These are phyloP conservation scores for Laspeyria flexula DNA, from an alignment of 2,888 invertebrate species.

Conservation along the genomic window DNA sequence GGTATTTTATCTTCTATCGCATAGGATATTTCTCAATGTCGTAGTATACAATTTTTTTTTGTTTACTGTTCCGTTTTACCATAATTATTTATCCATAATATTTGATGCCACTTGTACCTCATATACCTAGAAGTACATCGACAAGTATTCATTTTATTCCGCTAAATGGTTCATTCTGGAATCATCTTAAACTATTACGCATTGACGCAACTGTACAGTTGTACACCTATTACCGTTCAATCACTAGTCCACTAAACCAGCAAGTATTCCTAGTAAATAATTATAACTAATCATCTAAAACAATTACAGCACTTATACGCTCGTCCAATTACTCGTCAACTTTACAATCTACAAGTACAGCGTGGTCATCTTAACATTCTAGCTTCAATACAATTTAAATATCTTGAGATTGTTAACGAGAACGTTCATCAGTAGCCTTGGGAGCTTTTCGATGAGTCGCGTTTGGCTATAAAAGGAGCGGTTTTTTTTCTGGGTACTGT, in stretches of 20 bases:
- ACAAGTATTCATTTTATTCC: too few relatives aligned
- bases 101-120: too few relatives aligned
- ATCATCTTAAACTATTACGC: too few relatives aligned
- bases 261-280: not conserved
- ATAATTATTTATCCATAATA: too few relatives aligned
- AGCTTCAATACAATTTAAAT: constrained; percentile 39
- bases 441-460: constrained; percentile 60
- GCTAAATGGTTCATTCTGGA: too few relatives aligned
- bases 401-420: constrained; percentile 32
- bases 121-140: too few relatives aligned
- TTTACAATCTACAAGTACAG: constrained; percentile 11
- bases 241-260: not conserved
- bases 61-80: too few relatives aligned
- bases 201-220: too few relatives aligned
- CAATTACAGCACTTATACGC: constrained; percentile 5
- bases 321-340: constrained; percentile 16
- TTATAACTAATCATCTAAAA: not conserved
- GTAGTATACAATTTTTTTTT: too few relatives aligned
- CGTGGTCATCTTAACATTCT: constrained; percentile 38
- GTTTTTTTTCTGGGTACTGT: not conserved
- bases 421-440: constrained; percentile 57
- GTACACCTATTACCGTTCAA: not conserved
- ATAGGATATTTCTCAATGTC: too few relatives aligned
- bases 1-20: too few relatives aligned
- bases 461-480: constrained; percentile 44